phyloP scores from a whole-genome alignment of 2,113 vertebrate genomes.

The Gnathonemus longibarbis region DNA sequence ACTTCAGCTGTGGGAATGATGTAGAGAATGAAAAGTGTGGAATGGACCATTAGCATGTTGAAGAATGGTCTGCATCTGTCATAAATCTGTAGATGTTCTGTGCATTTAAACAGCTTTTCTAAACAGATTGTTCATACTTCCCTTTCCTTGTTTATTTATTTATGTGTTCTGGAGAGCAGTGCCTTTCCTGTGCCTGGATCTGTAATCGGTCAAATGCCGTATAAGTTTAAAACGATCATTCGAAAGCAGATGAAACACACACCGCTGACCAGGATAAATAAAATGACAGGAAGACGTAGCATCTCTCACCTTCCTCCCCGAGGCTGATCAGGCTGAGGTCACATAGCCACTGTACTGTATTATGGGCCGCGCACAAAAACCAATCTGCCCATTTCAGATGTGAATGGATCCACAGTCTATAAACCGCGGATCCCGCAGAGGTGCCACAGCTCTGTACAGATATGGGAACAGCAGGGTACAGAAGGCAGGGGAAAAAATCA shows the following conservation, averaged over 20 bases:
- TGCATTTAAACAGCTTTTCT: neutral
- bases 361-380: neutral
- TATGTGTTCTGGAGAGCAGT: neutral
- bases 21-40: neutral
- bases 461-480: neutral
- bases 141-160: neutral
- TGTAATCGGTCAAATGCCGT: neutral
- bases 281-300: neutral
- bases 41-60: neutral
- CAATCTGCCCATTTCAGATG: neutral
- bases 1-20: neutral
- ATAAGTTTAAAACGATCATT: neutral
- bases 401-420: neutral
- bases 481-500: neutral
- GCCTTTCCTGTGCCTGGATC: neutral
- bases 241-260: neutral
- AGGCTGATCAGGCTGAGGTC: neutral
- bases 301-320: neutral
- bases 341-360: neutral
- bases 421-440: neutral
- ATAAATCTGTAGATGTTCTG: neutral
- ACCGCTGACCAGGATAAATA: neutral
- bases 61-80: neutral
- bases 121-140: neutral
- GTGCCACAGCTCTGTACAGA: neutral